Evolutionary conservation across 2,113 vertebrate genomes (phyloP), one percentile per base, ranked within the genome.

Genomic region (Tor tambroides): DNA sequence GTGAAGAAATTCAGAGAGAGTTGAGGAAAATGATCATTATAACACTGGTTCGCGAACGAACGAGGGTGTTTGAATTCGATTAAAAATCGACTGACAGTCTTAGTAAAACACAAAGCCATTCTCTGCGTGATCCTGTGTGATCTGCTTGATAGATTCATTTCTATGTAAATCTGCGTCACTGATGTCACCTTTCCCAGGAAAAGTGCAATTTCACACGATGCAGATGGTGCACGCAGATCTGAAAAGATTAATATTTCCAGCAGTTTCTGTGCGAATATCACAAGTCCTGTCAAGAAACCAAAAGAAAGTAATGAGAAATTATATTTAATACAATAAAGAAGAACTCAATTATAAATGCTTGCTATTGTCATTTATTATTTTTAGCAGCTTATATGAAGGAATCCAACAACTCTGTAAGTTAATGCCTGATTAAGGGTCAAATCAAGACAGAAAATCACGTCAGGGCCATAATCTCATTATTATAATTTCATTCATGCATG

Each of bases 111-210:
- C 63, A 28, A 65, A 65, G 26, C 30, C 67, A 9, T 30, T 10
- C 17, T 35, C 67, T 71, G 17, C 2, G 32, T 69, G 65, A 69
- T 69, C 28, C 65, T 69, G 15, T 32, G 32, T 38, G 69, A 72
- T 72, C 69, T 72, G 32, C 32, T 10, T 38, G 69, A 72, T 38
- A 38, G 32, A 72, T 32, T 72, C 4, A 38, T 72, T 72, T 72
- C 69, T 72, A 72, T 72, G 69, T 72, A 38, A 72, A 72, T 72
- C 32, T 38, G 32, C 69, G 38, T 72, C 32, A 38, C 8, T 72
- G 28, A 30, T 72, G 32, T 38, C 69, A 72, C 67, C 67, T 71
- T 71, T 71, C 65, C 67, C 32, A 30, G 67, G 35, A 71, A 71
- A 71, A 71, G 65, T 69, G 30, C 30, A 32, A 69, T 69, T 69